These are phyloP conservation scores for Cerceris ruficornis DNA, from an alignment of 2,888 invertebrate genomes.

Conservation along the genomic window DNA sequence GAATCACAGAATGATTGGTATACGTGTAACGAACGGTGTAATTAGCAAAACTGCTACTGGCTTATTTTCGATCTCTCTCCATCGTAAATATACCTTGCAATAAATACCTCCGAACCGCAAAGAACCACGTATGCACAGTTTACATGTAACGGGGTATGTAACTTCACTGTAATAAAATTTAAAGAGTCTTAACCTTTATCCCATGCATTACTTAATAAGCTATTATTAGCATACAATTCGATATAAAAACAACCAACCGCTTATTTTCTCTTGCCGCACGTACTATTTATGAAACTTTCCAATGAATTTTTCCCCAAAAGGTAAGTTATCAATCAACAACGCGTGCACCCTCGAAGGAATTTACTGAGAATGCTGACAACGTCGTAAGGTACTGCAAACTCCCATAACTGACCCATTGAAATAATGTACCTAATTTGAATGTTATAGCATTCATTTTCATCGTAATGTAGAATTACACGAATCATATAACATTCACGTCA, in stretches of 20 bases:
- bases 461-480: too few species aligned
- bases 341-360: background rate
- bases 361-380: background rate
- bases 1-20: constrained; percentile 45
- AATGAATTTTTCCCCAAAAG: too few species aligned
- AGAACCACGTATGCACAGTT: constrained; percentile 7
- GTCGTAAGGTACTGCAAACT: constrained; percentile 20
- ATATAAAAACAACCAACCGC: background rate
- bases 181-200: background rate
- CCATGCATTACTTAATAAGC: background rate
- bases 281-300: too few species aligned
- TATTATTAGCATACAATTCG: background rate
- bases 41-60: constrained; percentile 66
- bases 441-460: too few species aligned
- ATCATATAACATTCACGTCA: too few species aligned
- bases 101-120: constrained; percentile 49
- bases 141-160: background rate
- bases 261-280: too few species aligned
- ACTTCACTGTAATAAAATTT: constrained; percentile 15
- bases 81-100: constrained; percentile 38
- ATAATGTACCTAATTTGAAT: too few species aligned
- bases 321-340: too few species aligned
- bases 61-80: constrained; percentile 29
- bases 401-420: background rate
- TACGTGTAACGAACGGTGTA: constrained; percentile 52